Base-by-base conservation (phyloP, 2,797 vertebrate genomes). In the Pogoniulus pusillus region DNA sequence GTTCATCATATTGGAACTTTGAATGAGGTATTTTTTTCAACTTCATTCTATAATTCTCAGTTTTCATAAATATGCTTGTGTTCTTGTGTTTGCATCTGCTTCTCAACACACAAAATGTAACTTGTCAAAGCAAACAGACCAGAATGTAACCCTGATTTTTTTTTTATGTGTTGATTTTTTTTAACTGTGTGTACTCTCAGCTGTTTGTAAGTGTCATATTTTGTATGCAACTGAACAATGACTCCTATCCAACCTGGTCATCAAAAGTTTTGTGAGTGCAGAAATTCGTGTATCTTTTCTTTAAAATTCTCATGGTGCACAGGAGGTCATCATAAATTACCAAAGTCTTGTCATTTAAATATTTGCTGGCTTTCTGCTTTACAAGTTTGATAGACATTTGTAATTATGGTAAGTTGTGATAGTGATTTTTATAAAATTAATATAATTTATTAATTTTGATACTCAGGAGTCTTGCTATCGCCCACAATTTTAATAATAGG, bases 271-370 rank as follows among this genome's bases (percentile, higher is more conserved):
- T 74, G 19, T 76, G 45, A 23, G 27, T 72, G 22, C 47, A 73
- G 10, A 12, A 91, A 51, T 65, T 74, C 32, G 3, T 79, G 3
- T 51, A 3, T 0, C 85, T 89, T 73, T 83, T 69, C 54, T 74
- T 79, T 64, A 39, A 76, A 91, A 93, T 74, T 74, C 22, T 84
- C 79, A 60, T 74, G 47, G 77, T 34, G 26, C 26, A 70, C 35
- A 73, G 47, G 51, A 95, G 37, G 32, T 82, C 91, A 90, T 4
- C 29, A 16, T 27, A 85, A 94, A 89, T 55, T 70, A 78, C 20
- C 24, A 55, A 70, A 85, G 30, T 16, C 27, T 27, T 85, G 15
- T 82, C 71, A 62, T 75, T 94, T 85, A 84, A 89, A 64, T 19
- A 58, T 93, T 84, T 72, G 3, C 65, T 65, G 60, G 34, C 47